A percentile compares a stretch with the other conserved stretches of the same genome.
phyloP scores from a whole-genome alignment of 2,113 vertebrate species.

The Zosterops lateralis region DNA sequence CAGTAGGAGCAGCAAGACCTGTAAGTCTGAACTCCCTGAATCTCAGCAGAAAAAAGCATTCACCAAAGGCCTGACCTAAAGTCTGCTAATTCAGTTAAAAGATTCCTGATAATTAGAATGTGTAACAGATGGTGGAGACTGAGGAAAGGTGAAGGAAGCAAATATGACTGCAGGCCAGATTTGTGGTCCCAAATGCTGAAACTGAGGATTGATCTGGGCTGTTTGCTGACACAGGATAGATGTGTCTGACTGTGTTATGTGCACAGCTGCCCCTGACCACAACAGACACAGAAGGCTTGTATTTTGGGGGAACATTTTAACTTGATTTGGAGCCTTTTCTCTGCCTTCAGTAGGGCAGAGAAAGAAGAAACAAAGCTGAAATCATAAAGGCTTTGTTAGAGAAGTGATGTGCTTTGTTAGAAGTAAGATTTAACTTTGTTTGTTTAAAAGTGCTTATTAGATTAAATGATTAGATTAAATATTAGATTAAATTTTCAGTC shows the following conservation, averaged over 20 bases:
- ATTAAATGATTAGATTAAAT: not conserved
- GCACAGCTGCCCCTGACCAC: not conserved
- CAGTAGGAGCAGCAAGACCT: not conserved
- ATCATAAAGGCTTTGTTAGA: not conserved
- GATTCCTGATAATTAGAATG: not conserved
- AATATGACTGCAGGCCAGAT: not conserved
- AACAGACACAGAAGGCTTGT: rapidly evolving
- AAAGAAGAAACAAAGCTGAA: not conserved
- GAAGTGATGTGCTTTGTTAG: not conserved
- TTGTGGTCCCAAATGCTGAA: not conserved
- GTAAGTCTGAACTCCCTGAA: not conserved
- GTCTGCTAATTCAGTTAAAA: slow-evolving; percentile 6
- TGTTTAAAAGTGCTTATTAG: not conserved
- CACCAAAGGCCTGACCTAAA: not conserved
- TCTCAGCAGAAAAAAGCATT: not conserved
- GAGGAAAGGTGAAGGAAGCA: slow-evolving; percentile 7
- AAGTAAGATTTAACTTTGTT: not conserved
- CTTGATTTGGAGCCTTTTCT: not conserved
- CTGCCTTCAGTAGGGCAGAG: not conserved
- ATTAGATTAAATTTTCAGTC: not conserved
- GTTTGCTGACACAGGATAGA: not conserved
- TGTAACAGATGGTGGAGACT: not conserved
- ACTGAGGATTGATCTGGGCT: not conserved
- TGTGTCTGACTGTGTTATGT: not conserved
- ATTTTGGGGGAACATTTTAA: not conserved